Evolutionary conservation across 2,797 vertebrate genomes (phyloP).

Genomic region (Gallirallus australis): DNA sequence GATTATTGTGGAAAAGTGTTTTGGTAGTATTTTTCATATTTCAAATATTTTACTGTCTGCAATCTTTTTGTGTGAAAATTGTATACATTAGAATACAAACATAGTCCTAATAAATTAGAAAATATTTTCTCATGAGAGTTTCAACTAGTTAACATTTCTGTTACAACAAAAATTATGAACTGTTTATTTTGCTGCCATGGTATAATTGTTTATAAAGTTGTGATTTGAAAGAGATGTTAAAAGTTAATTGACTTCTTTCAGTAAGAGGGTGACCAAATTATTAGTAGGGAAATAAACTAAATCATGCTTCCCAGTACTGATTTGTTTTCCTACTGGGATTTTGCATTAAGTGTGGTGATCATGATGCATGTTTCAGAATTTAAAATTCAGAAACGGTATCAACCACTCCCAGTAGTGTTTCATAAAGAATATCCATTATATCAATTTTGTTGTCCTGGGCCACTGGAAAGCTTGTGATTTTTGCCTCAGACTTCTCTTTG

Average conservation of each 20-base stretch:
- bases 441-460: neutral
- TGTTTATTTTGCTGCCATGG: neutral
- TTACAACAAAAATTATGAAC: neutral
- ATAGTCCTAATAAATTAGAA: neutral
- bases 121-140: neutral
- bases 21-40: neutral
- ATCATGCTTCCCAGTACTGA: neutral
- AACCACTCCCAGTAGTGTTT: neutral
- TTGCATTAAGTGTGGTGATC: neutral
- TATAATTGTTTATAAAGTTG: neutral
- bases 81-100: neutral
- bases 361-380: neutral
- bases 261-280: neutral
- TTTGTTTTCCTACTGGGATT: neutral
- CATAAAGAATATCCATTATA: neutral
- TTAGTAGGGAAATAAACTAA: neutral
- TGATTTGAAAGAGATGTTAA: neutral
- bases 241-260: neutral
- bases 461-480: neutral
- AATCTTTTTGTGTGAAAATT: neutral
- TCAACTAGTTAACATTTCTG: neutral
- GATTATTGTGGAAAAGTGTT: neutral
- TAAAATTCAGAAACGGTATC: neutral
- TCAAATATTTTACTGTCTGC: neutral
- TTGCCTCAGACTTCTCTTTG: neutral